A percentile compares a stretch with the other conserved stretches of the same genome.
Evolutionary conservation across 64 coral and sea anemone species (phyloP).

Genomic region (Anthopleura sola): DNA sequence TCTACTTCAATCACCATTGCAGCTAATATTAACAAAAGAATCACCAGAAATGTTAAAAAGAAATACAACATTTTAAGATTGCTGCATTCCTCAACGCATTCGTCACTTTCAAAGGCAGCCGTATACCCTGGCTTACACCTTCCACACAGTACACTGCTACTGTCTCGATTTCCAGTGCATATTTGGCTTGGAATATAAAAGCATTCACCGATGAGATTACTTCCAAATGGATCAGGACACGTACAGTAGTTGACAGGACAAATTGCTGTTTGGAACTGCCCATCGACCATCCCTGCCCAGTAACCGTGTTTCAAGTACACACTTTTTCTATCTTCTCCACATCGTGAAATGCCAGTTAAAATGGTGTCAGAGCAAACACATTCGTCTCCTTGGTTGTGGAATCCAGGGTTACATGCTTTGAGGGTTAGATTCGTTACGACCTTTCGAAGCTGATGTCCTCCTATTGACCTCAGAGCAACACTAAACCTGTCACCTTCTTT

Average conservation of each 20-base stretch:
- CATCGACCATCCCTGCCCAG: slow-evolving; percentile 37
- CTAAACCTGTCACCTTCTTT: slow-evolving; percentile 34
- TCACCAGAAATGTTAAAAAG: not conserved
- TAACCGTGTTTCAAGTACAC: slow-evolving; percentile 34
- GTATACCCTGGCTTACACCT: slow-evolving; percentile 47
- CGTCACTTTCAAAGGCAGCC: not conserved
- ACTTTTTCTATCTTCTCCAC: slow-evolving; percentile 25
- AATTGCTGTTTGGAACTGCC: not conserved
- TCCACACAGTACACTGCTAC: slow-evolving; percentile 53
- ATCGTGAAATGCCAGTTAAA: slow-evolving; percentile 25
- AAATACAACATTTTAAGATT: slow-evolving; percentile 3
- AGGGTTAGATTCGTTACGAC: slow-evolving; percentile 36
- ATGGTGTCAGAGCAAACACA: slow-evolving; percentile 44
- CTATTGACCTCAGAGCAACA: slow-evolving; percentile 48
- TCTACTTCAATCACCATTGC: slow-evolving; percentile 57
- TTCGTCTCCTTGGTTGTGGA: slow-evolving; percentile 23
- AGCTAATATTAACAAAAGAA: slow-evolving; percentile 2
- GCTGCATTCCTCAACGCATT: slow-evolving; percentile 20
- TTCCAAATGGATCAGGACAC: slow-evolving; percentile 7
- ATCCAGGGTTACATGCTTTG: slow-evolving; percentile 59
- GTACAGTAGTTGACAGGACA: slow-evolving; percentile 30
- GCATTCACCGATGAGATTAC: slow-evolving; percentile 7
- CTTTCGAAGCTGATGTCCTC: slow-evolving; percentile 40
- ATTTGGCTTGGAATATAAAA: slow-evolving; percentile 11
- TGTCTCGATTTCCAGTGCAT: slow-evolving; percentile 47